Conservation (phyloP, 1,140 invertebrate genomes). For the Pissodes strobi region DNA sequence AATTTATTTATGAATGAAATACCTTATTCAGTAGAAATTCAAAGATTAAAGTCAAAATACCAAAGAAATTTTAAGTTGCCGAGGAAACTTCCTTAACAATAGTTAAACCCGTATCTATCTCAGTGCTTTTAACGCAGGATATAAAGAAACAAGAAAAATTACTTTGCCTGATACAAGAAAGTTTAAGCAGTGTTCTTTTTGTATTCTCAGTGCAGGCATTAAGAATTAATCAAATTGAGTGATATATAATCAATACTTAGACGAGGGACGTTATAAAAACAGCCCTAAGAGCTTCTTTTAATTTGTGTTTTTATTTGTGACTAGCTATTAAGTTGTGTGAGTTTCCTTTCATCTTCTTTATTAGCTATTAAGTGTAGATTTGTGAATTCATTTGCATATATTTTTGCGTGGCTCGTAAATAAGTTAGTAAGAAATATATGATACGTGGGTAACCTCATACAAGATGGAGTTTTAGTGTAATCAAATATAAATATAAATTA, state of each 20-base stretch:
- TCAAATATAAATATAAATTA: no score
- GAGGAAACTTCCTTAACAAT: slow-evolving; percentile 8
- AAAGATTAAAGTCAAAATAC: no score
- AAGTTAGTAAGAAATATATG: no score
- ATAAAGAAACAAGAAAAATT: slow-evolving; percentile 19
- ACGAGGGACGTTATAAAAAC: not conserved
- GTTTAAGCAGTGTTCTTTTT: slow-evolving; percentile 22
- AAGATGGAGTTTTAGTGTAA: no score
- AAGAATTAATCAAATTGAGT: slow-evolving; percentile 23
- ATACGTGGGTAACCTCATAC: no score
- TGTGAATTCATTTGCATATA: no score
- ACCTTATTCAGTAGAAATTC: no score
- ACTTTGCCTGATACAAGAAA: slow-evolving; percentile 19
- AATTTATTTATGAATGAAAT: no score
- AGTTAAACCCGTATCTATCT: slow-evolving; percentile 6
- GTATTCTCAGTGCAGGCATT: slow-evolving; percentile 10
- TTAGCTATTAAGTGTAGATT: no score
- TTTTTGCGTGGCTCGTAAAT: no score
- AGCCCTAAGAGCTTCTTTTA: slow-evolving; percentile 17
- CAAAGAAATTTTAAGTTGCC: no score
- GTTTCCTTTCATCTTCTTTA: not conserved
- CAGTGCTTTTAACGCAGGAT: slow-evolving; percentile 14
- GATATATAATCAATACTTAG: slow-evolving; percentile 12
- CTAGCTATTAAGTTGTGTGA: slow-evolving; percentile 2
- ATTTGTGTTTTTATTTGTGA: slow-evolving; percentile 7